Evolutionary conservation across 2,888 invertebrate species (phyloP).

Genomic region (Xestobium rufovillosum): DNA sequence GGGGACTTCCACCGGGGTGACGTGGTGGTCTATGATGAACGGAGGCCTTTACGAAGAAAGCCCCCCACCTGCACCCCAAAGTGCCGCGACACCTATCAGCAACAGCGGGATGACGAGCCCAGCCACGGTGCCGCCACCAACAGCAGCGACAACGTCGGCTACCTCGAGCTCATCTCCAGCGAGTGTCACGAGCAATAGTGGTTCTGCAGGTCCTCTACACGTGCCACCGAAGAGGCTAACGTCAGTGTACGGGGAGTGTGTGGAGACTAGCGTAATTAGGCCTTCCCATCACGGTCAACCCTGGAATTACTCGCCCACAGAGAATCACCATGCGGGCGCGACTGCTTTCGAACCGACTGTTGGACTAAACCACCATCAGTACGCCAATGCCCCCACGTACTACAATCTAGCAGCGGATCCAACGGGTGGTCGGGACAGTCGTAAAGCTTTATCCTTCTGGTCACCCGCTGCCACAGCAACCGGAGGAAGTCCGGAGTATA

Average conservation of each 20-base stretch:
- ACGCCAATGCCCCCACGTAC: constrained; percentile 63
- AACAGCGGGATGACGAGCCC: constrained; percentile 48
- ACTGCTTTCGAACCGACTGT: constrained; percentile 52
- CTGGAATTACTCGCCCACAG: constrained; percentile 67
- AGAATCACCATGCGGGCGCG: constrained; percentile 45
- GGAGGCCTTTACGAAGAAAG: constrained; percentile 71
- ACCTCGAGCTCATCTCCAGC: constrained; percentile 56
- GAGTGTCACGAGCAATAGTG: constrained; percentile 56
- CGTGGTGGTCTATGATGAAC: constrained; percentile 82
- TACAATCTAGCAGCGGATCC: constrained; percentile 64
- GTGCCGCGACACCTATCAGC: constrained; percentile 47
- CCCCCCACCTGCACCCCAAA: constrained; percentile 50
- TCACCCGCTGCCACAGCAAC: constrained; percentile 53
- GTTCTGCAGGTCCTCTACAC: constrained; percentile 72
- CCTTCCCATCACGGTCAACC: constrained; percentile 60
- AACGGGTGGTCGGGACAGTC: constrained; percentile 54
- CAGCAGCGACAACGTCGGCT: constrained; percentile 60
- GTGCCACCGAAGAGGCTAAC: constrained; percentile 78
- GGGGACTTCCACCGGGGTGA: constrained; percentile 77
- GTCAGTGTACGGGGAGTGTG: constrained; percentile 46
- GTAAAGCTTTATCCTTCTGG: constrained; percentile 62
- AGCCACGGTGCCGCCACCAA: constrained; percentile 43
- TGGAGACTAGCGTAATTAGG: constrained; percentile 65
- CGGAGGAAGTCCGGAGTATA: constrained; percentile 54
- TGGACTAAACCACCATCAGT: constrained; percentile 58